A percentile compares a stretch with the other conserved stretches of the same genome.
Evolutionary conservation across 1,140 invertebrate species (phyloP).

Genomic region (Metaphire vulgaris): DNA sequence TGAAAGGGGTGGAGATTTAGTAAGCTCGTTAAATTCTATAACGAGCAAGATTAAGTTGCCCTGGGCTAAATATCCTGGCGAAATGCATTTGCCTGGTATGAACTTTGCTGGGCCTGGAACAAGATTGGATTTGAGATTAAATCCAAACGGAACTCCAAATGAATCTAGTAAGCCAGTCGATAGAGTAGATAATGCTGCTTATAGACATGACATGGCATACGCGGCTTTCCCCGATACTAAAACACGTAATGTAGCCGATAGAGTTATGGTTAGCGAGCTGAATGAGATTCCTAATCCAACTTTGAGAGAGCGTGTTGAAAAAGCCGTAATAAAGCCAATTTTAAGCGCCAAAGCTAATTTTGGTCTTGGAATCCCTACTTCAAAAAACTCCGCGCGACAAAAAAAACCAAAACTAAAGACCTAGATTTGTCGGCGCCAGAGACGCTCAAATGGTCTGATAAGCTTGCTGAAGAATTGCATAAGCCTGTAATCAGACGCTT

Average conservation of each 20-base stretch:
- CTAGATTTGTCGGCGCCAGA: background rate
- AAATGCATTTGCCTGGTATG: constrained; percentile 30
- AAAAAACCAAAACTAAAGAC: background rate
- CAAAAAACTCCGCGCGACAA: background rate
- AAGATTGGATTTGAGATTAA: constrained; percentile 22
- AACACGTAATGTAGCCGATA: background rate
- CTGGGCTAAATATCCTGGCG: constrained; percentile 24
- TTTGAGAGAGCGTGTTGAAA: constrained; percentile 10
- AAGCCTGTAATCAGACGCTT: background rate
- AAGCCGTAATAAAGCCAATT: background rate
- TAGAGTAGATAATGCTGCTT: constrained; percentile 10
- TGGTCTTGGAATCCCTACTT: constrained; percentile 1
- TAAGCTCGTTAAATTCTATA: background rate
- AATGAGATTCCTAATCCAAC: constrained; percentile 10
- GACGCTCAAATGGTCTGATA: background rate
- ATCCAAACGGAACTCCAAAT: constrained; percentile 1
- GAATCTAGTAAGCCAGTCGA: background rate
- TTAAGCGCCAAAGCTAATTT: constrained; percentile 2
- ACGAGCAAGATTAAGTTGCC: constrained; percentile 5
- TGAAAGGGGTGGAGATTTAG: background rate
- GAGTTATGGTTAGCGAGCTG: background rate
- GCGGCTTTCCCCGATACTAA: background rate
- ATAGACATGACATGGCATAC: constrained; percentile 1
- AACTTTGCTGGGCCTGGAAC: constrained; percentile 27
- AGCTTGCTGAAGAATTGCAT: constrained; percentile 13